These are phyloP conservation scores for Cryptus viduatorius DNA, from an alignment of 2,888 invertebrate genomes.

Conservation along the genomic window DNA sequence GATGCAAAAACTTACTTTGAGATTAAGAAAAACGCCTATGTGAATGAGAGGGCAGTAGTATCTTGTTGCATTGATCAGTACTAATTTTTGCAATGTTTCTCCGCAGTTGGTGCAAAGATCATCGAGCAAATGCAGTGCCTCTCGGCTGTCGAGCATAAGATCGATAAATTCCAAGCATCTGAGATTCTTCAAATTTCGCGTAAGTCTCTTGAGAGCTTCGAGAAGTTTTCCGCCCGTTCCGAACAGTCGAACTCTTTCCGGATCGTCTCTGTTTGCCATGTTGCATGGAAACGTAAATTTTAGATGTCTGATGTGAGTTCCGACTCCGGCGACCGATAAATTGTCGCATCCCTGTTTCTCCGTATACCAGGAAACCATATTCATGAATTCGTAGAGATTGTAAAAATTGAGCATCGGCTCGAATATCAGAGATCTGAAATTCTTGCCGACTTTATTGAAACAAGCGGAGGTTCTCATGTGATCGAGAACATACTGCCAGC, in stretches of 20 bases:
- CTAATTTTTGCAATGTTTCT: conserved; percentile 88
- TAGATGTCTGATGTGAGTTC: conserved; percentile 87
- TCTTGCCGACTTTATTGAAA: conserved; percentile 89
- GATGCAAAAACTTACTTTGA: conserved; percentile 86
- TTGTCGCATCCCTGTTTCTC: conserved; percentile 84
- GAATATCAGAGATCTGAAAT: conserved; percentile 89
- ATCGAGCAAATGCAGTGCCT: conserved; percentile 90
- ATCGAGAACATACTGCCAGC: conserved; percentile 92
- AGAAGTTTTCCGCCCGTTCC: conserved; percentile 92
- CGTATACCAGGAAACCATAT: conserved; percentile 91
- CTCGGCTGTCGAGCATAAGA: conserved; percentile 90
- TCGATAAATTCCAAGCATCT: conserved; percentile 90
- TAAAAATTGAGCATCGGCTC: conserved; percentile 92
- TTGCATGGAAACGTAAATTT: conserved; percentile 92
- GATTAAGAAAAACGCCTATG: conserved; percentile 91
- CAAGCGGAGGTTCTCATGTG: conserved; percentile 91
- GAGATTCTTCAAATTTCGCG: conserved; percentile 89
- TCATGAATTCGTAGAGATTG: conserved; percentile 94
- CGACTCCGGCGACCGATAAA: conserved; percentile 85
- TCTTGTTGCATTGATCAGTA: conserved; percentile 91
- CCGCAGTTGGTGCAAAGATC: conserved; percentile 90
- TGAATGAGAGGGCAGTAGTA: conserved; percentile 90
- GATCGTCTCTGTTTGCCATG: conserved; percentile 88
- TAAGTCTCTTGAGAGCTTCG: conserved; percentile 88
- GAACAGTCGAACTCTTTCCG: conserved; percentile 88